Percentiles rank a stretch among this genome's conserved stretches.
Conservation (phyloP, 2,797 vertebrate species). For the Melanotaenia maccullochi region DNA sequence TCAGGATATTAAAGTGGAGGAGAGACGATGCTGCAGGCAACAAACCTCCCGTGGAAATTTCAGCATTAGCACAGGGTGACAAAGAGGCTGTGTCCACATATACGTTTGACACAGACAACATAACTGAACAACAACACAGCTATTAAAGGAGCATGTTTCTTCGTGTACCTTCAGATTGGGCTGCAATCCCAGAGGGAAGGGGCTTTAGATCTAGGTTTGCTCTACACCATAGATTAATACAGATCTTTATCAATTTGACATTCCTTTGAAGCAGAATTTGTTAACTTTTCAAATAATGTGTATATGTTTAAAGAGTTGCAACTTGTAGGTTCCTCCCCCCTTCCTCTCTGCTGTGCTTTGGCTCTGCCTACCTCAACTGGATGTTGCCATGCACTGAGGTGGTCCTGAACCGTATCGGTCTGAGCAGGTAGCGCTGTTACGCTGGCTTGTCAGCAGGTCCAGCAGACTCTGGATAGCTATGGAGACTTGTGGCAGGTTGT, state of each 20-base stretch:
- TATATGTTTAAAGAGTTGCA: not conserved
- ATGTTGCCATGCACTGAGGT: not conserved
- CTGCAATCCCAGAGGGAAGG: not conserved
- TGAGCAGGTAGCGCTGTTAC: no score
- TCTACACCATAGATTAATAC: not conserved
- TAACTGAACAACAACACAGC: constrained; percentile 14
- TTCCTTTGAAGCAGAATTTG: not conserved
- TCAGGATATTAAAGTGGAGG: constrained; percentile 79
- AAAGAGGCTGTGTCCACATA: constrained; percentile 36
- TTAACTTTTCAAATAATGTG: not conserved
- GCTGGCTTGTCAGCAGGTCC: no score
- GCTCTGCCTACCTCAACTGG: not conserved
- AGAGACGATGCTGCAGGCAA: constrained; percentile 55
- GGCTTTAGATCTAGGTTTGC: not conserved
- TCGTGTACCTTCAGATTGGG: not conserved
- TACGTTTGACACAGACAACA: constrained; percentile 40
- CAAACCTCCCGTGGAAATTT: constrained; percentile 61
- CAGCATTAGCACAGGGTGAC: constrained; percentile 50
- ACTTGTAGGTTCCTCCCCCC: not conserved
- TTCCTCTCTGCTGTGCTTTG: constrained; percentile 5
- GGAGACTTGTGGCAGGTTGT: no score
- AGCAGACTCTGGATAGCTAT: no score
- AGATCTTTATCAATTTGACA: not conserved
- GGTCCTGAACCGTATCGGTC: no score
- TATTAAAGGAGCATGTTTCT: constrained; percentile 7